Conservation (phyloP, 2,888 invertebrate species). For the Conchocele bisecta region DNA sequence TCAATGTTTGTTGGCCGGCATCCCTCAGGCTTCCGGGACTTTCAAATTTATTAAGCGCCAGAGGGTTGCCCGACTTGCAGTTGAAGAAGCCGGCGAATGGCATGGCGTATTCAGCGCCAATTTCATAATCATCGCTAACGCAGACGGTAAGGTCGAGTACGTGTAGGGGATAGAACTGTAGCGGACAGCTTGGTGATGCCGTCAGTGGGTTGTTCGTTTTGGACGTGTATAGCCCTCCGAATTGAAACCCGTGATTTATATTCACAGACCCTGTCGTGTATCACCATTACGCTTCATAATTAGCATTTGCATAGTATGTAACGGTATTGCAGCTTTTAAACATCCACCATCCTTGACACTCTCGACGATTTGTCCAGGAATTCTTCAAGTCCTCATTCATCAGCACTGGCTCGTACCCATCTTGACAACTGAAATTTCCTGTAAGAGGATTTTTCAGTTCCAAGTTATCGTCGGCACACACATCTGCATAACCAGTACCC, state of each 20-base stretch:
- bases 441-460: conserved; percentile 71
- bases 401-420: conserved; percentile 62
- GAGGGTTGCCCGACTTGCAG: conserved; percentile 69
- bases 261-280: conserved; percentile 60
- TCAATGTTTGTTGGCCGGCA: conserved; percentile 20
- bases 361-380: conserved; percentile 24
- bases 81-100: conserved; percentile 76
- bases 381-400: conserved; percentile 53
- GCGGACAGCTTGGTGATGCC: conserved; percentile 63
- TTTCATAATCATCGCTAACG: conserved; percentile 73
- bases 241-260: conserved; percentile 67
- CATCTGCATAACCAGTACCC: conserved; percentile 33
- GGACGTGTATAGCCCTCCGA: conserved; percentile 72
- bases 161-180: conserved; percentile 59
- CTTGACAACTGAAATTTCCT: conserved; percentile 65
- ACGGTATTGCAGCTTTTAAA: conserved; percentile 53
- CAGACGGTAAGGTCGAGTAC: conserved; percentile 69
- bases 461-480: conserved; percentile 19
- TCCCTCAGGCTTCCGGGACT: not conserved
- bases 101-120: conserved; percentile 59
- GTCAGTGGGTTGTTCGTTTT: conserved; percentile 65
- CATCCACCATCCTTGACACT: conserved; percentile 61
- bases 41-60: conserved; percentile 33
- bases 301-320: conserved; percentile 51
- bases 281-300: conserved; percentile 73